A percentile compares a stretch with the other conserved stretches of the same genome.
Evolutionary conservation across 2,888 invertebrate species (phyloP).

Genomic region (Pimpla rufipes): DNA sequence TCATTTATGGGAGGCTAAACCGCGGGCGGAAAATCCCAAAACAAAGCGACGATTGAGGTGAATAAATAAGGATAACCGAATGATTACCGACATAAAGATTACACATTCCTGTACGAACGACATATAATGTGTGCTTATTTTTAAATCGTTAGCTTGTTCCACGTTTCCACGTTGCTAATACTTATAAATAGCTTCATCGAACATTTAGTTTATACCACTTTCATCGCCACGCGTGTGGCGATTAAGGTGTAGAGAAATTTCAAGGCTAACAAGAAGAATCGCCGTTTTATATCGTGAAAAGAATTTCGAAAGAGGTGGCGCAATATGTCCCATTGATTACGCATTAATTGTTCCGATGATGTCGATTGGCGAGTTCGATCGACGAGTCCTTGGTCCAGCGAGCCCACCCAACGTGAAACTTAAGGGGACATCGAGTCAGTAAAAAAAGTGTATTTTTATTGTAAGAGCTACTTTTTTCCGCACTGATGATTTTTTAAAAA

Average conservation of each 20-base stretch:
- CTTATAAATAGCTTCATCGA: neutral
- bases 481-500: too few species aligned
- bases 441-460: too few species aligned
- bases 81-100: neutral
- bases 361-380: slow-evolving; percentile 5
- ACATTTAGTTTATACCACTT: slow-evolving; percentile 4
- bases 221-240: neutral
- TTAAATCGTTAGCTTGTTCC: neutral
- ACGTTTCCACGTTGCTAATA: slow-evolving; percentile 1
- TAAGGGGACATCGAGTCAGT: too few species aligned
- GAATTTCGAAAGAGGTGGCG: neutral
- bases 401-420: neutral
- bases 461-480: too few species aligned
- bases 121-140: too few species aligned
- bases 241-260: neutral
- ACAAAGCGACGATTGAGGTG: too few species aligned
- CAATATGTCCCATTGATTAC: neutral
- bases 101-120: neutral
- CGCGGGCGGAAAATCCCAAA: too few species aligned
- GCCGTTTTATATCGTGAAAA: neutral
- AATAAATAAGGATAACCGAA: too few species aligned
- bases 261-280: slow-evolving; percentile 16
- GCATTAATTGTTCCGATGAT: neutral
- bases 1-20: too few species aligned
- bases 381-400: neutral